phyloP scores from a whole-genome alignment of 2,888 invertebrate species.

The Miltochrista miniata region DNA sequence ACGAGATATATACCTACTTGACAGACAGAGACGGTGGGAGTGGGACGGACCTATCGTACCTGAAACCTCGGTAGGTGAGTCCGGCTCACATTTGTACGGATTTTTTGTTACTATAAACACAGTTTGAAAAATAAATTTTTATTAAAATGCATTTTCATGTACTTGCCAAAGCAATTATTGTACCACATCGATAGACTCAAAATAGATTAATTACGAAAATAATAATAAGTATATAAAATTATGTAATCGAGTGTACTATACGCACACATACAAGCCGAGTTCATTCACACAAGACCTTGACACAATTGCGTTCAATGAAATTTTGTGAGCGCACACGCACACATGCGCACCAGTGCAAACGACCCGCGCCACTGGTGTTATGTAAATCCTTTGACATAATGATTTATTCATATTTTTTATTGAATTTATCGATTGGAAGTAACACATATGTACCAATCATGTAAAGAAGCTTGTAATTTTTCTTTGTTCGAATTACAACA shows the following conservation, averaged over 20 bases:
- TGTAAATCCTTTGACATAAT: constrained; percentile 51
- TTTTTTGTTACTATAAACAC: too few species aligned
- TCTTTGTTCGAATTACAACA: too few species aligned
- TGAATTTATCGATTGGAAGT: neutral
- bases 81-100: too few species aligned
- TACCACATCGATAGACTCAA: neutral
- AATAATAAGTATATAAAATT: constrained; percentile 6
- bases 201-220: constrained; percentile 3
- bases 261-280: constrained; percentile 31
- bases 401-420: constrained; percentile 14
- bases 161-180: neutral
- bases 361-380: constrained; percentile 42
- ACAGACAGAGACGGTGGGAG: too few species aligned
- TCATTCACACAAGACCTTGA: constrained; percentile 71
- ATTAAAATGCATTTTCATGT: too few species aligned
- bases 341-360: constrained; percentile 12
- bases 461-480: too few species aligned
- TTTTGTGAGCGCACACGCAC: constrained; percentile 44
- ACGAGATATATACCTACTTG: too few species aligned
- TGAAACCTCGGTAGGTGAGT: too few species aligned
- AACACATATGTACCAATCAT: too few species aligned
- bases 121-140: too few species aligned
- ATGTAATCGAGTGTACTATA: constrained; percentile 26
- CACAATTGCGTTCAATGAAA: constrained; percentile 55
- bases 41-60: too few species aligned